A percentile compares a stretch with the other conserved stretches of the same genome.
Evolutionary conservation across 2,888 invertebrate genomes (phyloP).

Genomic region (Stenchaetothrips biformis): DNA sequence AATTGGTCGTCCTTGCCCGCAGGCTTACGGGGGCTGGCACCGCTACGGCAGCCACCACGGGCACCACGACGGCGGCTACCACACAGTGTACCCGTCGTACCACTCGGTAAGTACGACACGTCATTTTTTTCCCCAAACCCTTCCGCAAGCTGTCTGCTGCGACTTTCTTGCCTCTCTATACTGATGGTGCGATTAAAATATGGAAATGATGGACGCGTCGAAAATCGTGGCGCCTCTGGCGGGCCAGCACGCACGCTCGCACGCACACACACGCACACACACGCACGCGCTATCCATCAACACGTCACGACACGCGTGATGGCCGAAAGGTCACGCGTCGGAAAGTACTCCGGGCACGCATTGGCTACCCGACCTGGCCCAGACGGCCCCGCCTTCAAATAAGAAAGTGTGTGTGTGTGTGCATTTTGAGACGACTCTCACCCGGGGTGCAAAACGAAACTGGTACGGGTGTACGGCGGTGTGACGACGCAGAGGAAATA

Average conservation of each 20-base stretch:
- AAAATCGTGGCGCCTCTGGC: no score
- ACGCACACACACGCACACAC: neutral
- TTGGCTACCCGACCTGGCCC: neutral
- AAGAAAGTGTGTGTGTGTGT: neutral
- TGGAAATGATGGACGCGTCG: no score
- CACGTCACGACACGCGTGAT: neutral
- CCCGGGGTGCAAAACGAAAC: neutral
- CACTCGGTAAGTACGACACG: neutral
- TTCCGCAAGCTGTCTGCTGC: no score
- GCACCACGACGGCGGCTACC: neutral
- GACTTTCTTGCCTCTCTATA: no score
- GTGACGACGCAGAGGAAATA: no score
- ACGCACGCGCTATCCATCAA: neutral
- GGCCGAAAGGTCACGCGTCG: neutral
- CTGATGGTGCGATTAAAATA: no score
- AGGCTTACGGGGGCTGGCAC: constrained; percentile 7
- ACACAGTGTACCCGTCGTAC: neutral
- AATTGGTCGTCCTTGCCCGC: neutral
- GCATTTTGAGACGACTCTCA: neutral
- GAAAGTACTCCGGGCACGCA: neutral
- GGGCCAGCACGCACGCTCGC: neutral
- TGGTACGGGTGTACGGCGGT: no score
- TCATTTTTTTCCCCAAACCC: no score
- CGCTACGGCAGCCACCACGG: neutral
- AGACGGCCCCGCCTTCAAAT: neutral